Conservation (phyloP, 2,797 vertebrate genomes). For the Manis crassicaudata region DNA sequence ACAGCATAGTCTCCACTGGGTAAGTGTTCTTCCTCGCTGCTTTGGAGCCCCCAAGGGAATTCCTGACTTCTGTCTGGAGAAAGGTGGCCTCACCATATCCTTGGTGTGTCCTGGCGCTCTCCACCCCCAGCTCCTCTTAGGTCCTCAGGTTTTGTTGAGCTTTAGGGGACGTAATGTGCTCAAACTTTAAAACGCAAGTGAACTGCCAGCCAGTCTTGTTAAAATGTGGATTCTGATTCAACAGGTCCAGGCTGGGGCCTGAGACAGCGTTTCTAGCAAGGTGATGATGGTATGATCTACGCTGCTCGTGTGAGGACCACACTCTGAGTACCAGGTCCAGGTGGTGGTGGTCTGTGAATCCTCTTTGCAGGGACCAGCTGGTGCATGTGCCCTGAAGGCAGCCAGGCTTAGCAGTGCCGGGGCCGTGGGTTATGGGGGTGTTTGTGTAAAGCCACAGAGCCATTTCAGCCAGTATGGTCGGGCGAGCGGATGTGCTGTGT, state of each 20-base stretch:
- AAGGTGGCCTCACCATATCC: accelerated
- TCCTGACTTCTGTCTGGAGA: not conserved
- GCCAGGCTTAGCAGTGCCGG: no score
- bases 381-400: not conserved
- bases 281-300: accelerated
- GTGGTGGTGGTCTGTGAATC: not conserved
- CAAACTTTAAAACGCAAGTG: accelerated
- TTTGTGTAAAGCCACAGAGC: accelerated
- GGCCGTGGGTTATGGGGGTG: not conserved
- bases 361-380: not conserved
- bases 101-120: accelerated
- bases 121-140: not conserved
- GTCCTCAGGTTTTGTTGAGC: not conserved
- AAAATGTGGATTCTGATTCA: no score
- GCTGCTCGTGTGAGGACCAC: not conserved
- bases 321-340: not conserved
- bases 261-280: not conserved
- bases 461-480: accelerated
- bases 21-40: not conserved
- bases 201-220: not conserved
- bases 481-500: not conserved
- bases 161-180: accelerated
- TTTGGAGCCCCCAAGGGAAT: not conserved
- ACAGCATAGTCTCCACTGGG: not conserved
- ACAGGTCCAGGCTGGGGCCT: accelerated